Conservation (phyloP, 2,797 vertebrate genomes). For the Anguilla pacifica region DNA sequence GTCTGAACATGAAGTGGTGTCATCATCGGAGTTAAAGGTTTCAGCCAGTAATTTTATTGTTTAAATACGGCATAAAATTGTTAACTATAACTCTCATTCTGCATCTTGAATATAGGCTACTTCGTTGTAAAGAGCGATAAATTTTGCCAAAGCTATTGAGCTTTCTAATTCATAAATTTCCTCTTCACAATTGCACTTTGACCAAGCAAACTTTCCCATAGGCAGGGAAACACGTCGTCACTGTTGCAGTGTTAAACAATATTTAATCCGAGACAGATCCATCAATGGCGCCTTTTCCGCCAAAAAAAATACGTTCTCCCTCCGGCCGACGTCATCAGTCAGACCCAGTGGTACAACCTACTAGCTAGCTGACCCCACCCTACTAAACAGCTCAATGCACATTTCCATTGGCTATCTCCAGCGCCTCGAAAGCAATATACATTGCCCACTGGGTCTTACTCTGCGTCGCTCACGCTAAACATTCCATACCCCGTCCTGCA, state of each 20-base stretch:
- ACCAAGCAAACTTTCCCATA: background rate
- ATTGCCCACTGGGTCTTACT: conserved; percentile 54
- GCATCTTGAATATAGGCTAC: background rate
- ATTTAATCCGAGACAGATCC: conserved; percentile 27
- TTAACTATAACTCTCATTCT: background rate
- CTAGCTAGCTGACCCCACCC: conserved; percentile 50
- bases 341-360: conserved; percentile 61
- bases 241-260: background rate
- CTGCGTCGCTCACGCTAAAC: conserved; percentile 48
- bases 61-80: background rate
- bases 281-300: conserved; percentile 59
- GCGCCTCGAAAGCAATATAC: conserved; percentile 27
- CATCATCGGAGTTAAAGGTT: background rate
- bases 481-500: rapidly evolving
- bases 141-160: background rate
- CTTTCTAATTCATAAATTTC: background rate
- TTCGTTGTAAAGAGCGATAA: background rate
- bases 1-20: background rate
- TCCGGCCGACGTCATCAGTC: conserved; percentile 58
- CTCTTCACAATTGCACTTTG: background rate
- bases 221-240: background rate
- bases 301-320: conserved; percentile 57
- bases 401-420: conserved; percentile 47
- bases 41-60: background rate
- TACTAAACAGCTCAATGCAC: conserved; percentile 32